A percentile compares a stretch with the other conserved stretches of the same genome.
phyloP scores from a whole-genome alignment of 2,797 vertebrate genomes.

The Pseudotriccus pelzelni region DNA sequence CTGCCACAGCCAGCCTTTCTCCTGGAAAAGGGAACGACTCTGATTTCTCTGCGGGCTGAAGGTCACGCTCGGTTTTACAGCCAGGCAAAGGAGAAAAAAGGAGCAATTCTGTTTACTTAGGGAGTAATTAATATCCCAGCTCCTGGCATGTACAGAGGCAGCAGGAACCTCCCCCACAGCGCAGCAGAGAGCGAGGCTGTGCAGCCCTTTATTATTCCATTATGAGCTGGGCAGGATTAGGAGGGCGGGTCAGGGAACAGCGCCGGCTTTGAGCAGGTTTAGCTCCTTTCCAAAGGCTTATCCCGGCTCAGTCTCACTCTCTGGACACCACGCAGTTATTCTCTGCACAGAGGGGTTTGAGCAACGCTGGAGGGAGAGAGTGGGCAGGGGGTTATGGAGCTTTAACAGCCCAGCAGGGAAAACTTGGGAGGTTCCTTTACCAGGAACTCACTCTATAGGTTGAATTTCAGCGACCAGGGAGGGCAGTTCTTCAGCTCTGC shows the following conservation, averaged over 20 bases:
- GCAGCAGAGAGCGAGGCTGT: background rate
- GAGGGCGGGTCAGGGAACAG: conserved; percentile 28
- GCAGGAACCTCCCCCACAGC: conserved; percentile 22
- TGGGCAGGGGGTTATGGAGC: background rate
- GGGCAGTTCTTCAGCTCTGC: background rate
- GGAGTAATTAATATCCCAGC: background rate
- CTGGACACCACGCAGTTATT: background rate
- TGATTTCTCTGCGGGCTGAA: background rate
- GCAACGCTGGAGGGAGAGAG: background rate
- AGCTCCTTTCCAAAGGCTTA: conserved; percentile 38
- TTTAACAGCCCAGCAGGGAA: background rate
- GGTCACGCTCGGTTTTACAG: background rate
- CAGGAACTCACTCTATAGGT: background rate
- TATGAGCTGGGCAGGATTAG: conserved; percentile 14
- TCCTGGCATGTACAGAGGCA: background rate
- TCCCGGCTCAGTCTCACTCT: background rate
- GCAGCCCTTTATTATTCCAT: conserved; percentile 30
- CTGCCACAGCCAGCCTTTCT: background rate
- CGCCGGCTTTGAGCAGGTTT: conserved; percentile 19
- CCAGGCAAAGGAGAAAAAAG: background rate
- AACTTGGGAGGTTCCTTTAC: background rate
- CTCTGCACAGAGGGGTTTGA: background rate
- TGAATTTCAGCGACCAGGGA: background rate
- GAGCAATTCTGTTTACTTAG: conserved; percentile 2
- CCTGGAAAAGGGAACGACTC: background rate